Evolutionary conservation across 2,888 invertebrate genomes (phyloP).

Genomic region (Chrysolina americana): DNA sequence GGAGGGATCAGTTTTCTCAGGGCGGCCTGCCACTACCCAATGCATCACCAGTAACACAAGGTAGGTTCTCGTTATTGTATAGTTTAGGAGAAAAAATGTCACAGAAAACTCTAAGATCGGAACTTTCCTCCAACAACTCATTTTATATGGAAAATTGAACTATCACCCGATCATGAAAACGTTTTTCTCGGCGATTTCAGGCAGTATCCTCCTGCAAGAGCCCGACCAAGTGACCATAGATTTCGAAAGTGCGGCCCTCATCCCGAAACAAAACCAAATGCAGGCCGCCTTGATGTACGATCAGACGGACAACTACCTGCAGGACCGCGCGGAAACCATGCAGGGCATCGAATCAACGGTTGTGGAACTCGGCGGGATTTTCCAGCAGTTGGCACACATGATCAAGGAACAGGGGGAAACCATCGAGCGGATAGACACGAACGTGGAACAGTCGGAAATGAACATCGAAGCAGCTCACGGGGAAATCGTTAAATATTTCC

Average conservation of each 20-base stretch:
- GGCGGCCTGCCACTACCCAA: constrained; percentile 76
- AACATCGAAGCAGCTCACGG: constrained; percentile 98
- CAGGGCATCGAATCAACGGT: constrained; percentile 99
- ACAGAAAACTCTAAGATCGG: too few species aligned
- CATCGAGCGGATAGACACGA: constrained; percentile 97
- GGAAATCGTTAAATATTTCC: constrained; percentile 98
- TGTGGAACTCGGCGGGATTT: constrained; percentile 98
- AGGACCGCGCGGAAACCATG: constrained; percentile 97
- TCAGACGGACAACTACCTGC: constrained; percentile 91
- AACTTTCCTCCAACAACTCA: too few species aligned
- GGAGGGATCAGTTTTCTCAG: constrained; percentile 93
- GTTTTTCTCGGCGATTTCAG: constrained; percentile 52
- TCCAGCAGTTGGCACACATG: constrained; percentile 96
- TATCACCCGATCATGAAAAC: too few species aligned
- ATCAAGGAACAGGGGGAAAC: constrained; percentile 99
- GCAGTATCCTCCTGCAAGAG: constrained; percentile 71
- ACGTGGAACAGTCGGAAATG: constrained; percentile 94
- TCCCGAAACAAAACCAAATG: constrained; percentile 68
- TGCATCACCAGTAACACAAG: constrained; percentile 68
- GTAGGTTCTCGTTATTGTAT: constrained; percentile 55
- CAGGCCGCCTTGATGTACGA: constrained; percentile 85
- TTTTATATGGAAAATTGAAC: too few species aligned
- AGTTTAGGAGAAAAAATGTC: too few species aligned
- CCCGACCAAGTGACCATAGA: constrained; percentile 87
- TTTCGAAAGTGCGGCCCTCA: constrained; percentile 76